These are phyloP conservation scores for Paramormyrops hopkinsi DNA, from an alignment of 2,797 vertebrate species.

Conservation along the genomic window DNA sequence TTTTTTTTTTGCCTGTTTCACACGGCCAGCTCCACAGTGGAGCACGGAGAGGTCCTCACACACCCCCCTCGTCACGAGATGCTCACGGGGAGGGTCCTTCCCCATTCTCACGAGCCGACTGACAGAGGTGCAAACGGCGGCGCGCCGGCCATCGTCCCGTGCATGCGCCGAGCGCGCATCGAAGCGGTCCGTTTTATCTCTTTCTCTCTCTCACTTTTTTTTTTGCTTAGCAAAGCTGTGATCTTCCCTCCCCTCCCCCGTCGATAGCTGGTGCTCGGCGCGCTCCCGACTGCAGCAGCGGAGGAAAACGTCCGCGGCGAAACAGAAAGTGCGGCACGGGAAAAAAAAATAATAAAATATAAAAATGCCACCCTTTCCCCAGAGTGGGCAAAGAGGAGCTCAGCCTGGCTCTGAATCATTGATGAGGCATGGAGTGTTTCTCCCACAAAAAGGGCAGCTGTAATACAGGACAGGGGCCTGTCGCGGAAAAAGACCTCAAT, in stretches of 20 bases:
- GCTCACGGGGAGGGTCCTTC: neutral
- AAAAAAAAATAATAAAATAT: constrained; percentile 37
- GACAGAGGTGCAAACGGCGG: constrained; percentile 23
- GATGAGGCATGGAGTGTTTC: constrained; percentile 63
- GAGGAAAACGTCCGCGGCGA: constrained; percentile 32
- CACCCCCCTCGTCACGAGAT: neutral
- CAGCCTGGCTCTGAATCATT: constrained; percentile 70
- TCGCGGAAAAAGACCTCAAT: constrained; percentile 37
- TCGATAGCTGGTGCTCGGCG: constrained; percentile 52
- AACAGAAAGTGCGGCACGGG: constrained; percentile 46
- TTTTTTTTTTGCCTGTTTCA: constrained; percentile 59
- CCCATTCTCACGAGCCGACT: neutral
- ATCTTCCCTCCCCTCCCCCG: constrained; percentile 48
- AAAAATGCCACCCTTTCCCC: constrained; percentile 62
- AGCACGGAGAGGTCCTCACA: constrained; percentile 44
- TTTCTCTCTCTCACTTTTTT: neutral
- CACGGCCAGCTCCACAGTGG: constrained; percentile 60
- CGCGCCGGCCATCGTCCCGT: constrained; percentile 28
- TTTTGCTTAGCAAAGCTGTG: constrained; percentile 60
- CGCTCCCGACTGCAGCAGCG: constrained; percentile 26
- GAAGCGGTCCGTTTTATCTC: constrained; percentile 34
- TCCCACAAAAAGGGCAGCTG: constrained; percentile 47
- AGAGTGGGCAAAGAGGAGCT: constrained; percentile 57
- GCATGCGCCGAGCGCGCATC: neutral
- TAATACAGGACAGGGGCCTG: constrained; percentile 47